Percentiles rank a stretch among this genome's conserved stretches.
phyloP scores from a whole-genome alignment of 92 coral and sea anemone species.

The Muricea muricata region DNA sequence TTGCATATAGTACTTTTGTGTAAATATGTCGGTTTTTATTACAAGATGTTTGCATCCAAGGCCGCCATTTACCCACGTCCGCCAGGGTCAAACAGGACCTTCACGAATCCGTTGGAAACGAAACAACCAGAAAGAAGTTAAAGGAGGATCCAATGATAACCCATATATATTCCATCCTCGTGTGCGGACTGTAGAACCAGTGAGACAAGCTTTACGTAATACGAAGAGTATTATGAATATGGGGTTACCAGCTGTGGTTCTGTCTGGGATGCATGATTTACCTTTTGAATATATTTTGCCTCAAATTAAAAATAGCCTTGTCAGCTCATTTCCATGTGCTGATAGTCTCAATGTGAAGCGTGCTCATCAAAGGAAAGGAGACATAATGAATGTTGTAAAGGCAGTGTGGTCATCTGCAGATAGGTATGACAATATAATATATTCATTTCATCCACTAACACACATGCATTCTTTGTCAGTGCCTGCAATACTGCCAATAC shows the following conservation, averaged over 20 bases:
- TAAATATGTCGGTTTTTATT: background rate
- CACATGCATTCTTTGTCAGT: too few relatives aligned
- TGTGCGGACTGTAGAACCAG: slow-evolving; percentile 86
- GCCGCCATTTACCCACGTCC: background rate
- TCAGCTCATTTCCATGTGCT: slow-evolving; percentile 69
- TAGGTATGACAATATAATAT: slow-evolving; percentile 52
- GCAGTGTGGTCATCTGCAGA: slow-evolving; percentile 82
- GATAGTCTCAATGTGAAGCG: slow-evolving; percentile 76
- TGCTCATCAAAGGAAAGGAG: slow-evolving; percentile 73
- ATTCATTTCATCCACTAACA: too few relatives aligned
- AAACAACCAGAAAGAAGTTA: background rate
- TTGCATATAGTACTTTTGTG: background rate
- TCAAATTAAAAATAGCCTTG: slow-evolving; percentile 73
- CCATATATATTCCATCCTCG: slow-evolving; percentile 91
- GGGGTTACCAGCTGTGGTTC: slow-evolving; percentile 63
- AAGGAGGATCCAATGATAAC: slow-evolving; percentile 23
- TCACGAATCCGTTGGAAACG: slow-evolving; percentile 21
- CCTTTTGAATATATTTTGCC: slow-evolving; percentile 68
- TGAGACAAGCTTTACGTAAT: slow-evolving; percentile 76
- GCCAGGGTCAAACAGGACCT: slow-evolving; percentile 34
- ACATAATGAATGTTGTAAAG: slow-evolving; percentile 87
- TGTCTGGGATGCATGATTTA: slow-evolving; percentile 42
- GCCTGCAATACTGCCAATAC: too few relatives aligned
- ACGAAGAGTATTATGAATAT: slow-evolving; percentile 79
- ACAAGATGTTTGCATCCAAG: background rate